These are phyloP conservation scores for Pristionchus japonicus DNA, from an alignment of 2,888 invertebrate genomes.

Conservation along the genomic window DNA sequence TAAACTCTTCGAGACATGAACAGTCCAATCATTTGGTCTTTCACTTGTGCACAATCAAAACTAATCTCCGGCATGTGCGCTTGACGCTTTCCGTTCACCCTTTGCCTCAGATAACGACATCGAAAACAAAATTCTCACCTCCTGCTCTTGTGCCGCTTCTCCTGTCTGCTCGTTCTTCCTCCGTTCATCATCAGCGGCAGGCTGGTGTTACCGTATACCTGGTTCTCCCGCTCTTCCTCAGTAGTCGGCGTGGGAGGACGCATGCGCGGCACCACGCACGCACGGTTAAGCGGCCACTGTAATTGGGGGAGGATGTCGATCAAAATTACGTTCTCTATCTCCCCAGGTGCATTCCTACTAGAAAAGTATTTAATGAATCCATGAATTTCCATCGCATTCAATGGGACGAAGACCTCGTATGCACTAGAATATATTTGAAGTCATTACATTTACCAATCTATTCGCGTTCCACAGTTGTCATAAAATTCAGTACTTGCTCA, in stretches of 20 bases:
- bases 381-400: background rate
- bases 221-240: background rate
- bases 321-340: no score
- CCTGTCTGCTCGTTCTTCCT: background rate
- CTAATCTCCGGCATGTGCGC: no score
- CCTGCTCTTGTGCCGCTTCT: conserved; percentile 30
- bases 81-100: no score
- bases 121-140: background rate
- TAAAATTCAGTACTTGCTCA: background rate
- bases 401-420: no score
- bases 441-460: no score
- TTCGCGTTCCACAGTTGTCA: no score
- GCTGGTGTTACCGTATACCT: background rate
- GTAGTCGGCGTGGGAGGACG: conserved; percentile 29
- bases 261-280: conserved; percentile 10
- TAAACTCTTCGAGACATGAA: background rate
- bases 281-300: conserved; percentile 9
- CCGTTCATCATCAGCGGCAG: background rate
- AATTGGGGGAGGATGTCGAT: no score
- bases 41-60: no score
- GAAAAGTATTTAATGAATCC: background rate
- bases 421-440: no score
- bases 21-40: no score
- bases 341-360: no score
- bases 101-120: no score